Evolutionary conservation across 2,113 vertebrate species (phyloP).

Genomic region (Albula goreensis): DNA sequence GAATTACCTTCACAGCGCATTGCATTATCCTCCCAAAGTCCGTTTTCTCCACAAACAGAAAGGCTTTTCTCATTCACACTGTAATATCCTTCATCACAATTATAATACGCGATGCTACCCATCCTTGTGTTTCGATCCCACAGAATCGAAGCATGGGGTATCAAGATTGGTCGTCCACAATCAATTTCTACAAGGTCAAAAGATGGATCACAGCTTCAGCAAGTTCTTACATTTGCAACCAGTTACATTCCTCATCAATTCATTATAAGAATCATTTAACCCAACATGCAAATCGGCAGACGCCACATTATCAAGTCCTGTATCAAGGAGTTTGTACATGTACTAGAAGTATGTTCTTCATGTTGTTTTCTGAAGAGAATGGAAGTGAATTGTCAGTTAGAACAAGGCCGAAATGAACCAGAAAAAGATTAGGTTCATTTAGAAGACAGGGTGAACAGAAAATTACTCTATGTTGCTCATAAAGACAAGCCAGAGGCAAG

Average conservation of each 20-base stretch:
- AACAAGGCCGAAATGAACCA: too few species aligned
- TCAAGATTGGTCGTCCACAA: slow-evolving; percentile 19
- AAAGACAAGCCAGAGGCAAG: too few species aligned
- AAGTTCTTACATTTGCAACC: not conserved
- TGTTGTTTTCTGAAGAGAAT: too few species aligned
- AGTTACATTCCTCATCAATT: not conserved
- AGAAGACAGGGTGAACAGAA: too few species aligned
- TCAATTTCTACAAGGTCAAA: slow-evolving; percentile 35
- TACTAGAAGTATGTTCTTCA: too few species aligned
- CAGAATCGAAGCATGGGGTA: slow-evolving; percentile 10
- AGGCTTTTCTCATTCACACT: slow-evolving; percentile 43
- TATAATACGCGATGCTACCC: slow-evolving; percentile 53
- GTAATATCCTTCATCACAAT: slow-evolving; percentile 57
- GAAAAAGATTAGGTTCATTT: too few species aligned
- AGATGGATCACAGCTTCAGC: slow-evolving; percentile 3
- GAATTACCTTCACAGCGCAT: slow-evolving; percentile 68
- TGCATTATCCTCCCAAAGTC: slow-evolving; percentile 62
- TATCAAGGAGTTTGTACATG: too few species aligned
- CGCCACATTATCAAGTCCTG: too few species aligned
- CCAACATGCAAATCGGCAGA: too few species aligned
- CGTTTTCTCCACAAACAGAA: slow-evolving; percentile 58
- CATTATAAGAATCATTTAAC: not conserved
- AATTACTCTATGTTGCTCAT: too few species aligned
- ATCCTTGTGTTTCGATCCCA: slow-evolving; percentile 50
- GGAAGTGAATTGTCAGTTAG: too few species aligned